phyloP scores from a whole-genome alignment of 2,113 vertebrate genomes.

The pig (Sus scrofa) region DNA sequence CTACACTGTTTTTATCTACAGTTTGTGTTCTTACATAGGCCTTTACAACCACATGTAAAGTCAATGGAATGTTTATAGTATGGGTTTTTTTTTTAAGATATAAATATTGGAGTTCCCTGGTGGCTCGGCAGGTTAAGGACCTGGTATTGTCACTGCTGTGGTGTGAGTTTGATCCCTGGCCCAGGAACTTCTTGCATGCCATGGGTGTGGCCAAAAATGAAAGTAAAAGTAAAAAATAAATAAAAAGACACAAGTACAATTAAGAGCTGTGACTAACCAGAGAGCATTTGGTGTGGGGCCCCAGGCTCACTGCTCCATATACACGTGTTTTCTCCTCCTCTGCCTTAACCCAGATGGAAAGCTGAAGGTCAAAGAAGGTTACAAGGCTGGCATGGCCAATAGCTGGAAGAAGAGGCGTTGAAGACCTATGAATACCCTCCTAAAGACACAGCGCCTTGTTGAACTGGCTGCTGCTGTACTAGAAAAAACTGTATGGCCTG shows the following conservation, averaged over 20 bases:
- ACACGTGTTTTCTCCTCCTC: rapidly evolving
- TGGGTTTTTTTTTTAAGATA: neutral
- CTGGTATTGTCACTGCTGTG: too few relatives aligned
- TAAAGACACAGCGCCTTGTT: too few relatives aligned
- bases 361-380: too few relatives aligned
- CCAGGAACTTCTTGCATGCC: too few relatives aligned
- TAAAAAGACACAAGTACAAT: neutral
- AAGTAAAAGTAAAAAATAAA: too few relatives aligned
- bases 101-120: too few relatives aligned
- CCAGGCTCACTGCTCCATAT: rapidly evolving
- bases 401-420: neutral
- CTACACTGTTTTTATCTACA: rapidly evolving
- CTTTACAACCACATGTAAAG: neutral
- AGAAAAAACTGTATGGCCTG: neutral
- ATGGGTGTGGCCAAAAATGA: too few relatives aligned
- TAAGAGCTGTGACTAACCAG: neutral
- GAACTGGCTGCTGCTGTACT: too few relatives aligned
- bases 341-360: neutral
- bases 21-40: neutral
- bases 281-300: rapidly evolving
- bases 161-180: too few relatives aligned
- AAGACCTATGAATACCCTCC: neutral
- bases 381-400: rapidly evolving
- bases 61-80: rapidly evolving
- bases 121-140: too few relatives aligned